A percentile compares a stretch with the other conserved stretches of the same genome.
These are phyloP conservation scores for Unio delphinus DNA, from an alignment of 2,888 invertebrate genomes.

Conservation along the genomic window DNA sequence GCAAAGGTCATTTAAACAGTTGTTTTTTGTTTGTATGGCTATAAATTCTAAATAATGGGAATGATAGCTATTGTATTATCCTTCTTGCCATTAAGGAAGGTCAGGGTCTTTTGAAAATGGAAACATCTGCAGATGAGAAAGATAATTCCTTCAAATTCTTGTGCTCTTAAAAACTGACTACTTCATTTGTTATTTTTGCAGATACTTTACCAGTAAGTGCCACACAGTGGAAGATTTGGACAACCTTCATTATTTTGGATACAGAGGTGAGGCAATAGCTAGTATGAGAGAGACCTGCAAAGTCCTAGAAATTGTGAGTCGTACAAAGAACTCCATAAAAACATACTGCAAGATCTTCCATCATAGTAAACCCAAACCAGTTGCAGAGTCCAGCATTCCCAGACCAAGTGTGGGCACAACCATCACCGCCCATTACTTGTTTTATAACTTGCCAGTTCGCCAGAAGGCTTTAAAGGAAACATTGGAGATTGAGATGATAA, in stretches of 20 bases:
- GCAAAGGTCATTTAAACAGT: no score
- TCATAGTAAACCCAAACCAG: slow-evolving; percentile 73
- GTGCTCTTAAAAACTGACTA: neutral
- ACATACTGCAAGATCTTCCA: slow-evolving; percentile 77
- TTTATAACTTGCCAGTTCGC: slow-evolving; percentile 78
- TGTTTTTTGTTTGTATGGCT: no score
- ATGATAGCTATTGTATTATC: no score
- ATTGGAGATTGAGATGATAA: slow-evolving; percentile 77
- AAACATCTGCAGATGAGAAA: neutral
- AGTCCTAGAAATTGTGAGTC: slow-evolving; percentile 77
- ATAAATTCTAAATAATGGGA: no score
- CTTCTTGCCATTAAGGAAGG: no score
- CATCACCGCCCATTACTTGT: slow-evolving; percentile 79
- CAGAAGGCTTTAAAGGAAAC: slow-evolving; percentile 75
- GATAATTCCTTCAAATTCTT: neutral
- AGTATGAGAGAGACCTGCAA: slow-evolving; percentile 77
- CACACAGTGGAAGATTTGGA: slow-evolving; percentile 74
- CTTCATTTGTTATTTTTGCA: slow-evolving; percentile 40
- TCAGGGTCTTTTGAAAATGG: no score
- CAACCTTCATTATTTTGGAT: slow-evolving; percentile 78
- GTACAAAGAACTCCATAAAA: slow-evolving; percentile 69
- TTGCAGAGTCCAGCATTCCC: slow-evolving; percentile 61
- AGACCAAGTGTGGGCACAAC: slow-evolving; percentile 83
- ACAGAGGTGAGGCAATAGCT: slow-evolving; percentile 79
- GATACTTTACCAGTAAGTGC: slow-evolving; percentile 80